These are phyloP conservation scores for Astyanax mexicanus DNA, from an alignment of 2,797 vertebrate species.

Conservation along the genomic window DNA sequence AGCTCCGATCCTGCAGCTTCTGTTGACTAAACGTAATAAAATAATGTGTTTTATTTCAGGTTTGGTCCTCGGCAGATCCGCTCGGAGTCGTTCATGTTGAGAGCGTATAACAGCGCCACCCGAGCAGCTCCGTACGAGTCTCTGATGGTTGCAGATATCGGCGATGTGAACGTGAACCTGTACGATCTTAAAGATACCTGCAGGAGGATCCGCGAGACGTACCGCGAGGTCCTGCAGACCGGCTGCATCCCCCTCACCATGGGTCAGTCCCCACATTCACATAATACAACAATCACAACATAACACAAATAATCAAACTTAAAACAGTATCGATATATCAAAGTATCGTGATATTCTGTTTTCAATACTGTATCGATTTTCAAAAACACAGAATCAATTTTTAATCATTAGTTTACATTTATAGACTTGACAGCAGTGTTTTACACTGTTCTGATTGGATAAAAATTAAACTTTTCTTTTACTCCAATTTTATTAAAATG, in stretches of 20 bases:
- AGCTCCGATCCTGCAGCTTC: too few species aligned
- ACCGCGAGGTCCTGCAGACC: constrained; percentile 72
- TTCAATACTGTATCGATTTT: too few species aligned
- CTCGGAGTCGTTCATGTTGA: constrained; percentile 84
- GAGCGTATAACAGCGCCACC: constrained; percentile 80
- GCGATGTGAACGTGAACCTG: constrained; percentile 88
- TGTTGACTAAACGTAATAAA: not conserved
- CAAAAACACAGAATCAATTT: too few species aligned
- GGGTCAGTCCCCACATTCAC: constrained; percentile 84
- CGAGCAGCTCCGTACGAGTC: constrained; percentile 86
- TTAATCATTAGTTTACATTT: too few species aligned
- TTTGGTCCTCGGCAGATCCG: constrained; percentile 91
- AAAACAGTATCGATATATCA: too few species aligned
- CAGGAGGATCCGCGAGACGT: constrained; percentile 83
- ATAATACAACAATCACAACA: too few species aligned
- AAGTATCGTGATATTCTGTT: too few species aligned
- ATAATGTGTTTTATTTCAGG: constrained; percentile 66
- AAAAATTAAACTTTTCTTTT: too few species aligned
- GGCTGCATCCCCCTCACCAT: constrained; percentile 89
- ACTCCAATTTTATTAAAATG: too few species aligned
- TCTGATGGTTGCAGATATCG: constrained; percentile 88
- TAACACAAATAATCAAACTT: too few species aligned
- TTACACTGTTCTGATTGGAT: too few species aligned
- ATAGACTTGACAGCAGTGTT: too few species aligned
- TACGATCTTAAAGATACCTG: constrained; percentile 91